Conservation (phyloP, 2,888 invertebrate species). For the Drosophila pullipes region DNA sequence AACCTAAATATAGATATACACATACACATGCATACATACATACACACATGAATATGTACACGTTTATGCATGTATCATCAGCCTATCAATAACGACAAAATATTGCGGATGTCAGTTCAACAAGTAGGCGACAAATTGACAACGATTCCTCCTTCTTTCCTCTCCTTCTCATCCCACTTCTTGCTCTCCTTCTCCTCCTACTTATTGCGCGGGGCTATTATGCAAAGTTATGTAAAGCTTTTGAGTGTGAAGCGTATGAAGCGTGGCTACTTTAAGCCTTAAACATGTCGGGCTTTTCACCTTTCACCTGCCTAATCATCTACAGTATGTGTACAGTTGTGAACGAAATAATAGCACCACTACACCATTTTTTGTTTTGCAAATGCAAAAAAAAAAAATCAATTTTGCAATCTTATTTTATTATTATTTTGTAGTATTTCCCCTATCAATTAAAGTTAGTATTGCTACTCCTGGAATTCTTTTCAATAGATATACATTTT, state of each 20-base stretch:
- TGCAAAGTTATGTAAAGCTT: constrained; percentile 58
- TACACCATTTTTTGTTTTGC: not conserved
- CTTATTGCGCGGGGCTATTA: constrained; percentile 14
- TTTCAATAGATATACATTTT: too few relatives aligned
- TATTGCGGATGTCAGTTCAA: constrained; percentile 65
- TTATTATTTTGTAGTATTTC: not conserved
- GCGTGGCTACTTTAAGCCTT: constrained; percentile 39
- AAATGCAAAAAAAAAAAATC: not conserved
- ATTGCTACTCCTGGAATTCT: not conserved
- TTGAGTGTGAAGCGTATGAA: not conserved
- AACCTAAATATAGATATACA: constrained; percentile 71
- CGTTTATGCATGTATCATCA: not conserved
- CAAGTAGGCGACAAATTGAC: constrained; percentile 64
- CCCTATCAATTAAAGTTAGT: not conserved
- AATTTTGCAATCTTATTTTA: not conserved
- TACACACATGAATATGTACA: not conserved
- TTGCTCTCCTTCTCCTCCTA: not conserved
- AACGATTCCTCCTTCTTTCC: not conserved
- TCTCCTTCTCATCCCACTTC: not conserved
- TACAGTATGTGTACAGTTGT: not conserved
- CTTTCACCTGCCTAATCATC: constrained; percentile 75
- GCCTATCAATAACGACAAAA: constrained; percentile 66
- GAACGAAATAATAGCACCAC: not conserved
- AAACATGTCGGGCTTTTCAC: constrained; percentile 42
- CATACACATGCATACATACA: constrained; percentile 37